Percentiles rank a stretch among this genome's conserved stretches.
phyloP scores from a whole-genome alignment of 2,888 invertebrate genomes.

The Thyatira batis region DNA sequence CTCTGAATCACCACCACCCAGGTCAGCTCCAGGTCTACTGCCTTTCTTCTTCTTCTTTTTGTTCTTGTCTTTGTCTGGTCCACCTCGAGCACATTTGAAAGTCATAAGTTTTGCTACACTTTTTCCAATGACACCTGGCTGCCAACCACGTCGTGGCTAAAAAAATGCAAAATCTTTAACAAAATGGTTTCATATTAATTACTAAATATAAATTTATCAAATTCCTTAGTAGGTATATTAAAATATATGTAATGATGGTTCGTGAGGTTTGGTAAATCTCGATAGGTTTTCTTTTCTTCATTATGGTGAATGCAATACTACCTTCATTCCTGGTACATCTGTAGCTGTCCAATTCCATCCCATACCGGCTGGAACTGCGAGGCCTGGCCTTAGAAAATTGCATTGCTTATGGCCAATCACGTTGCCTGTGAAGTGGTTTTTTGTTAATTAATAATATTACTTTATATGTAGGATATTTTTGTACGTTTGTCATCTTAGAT shows the following conservation, averaged over 20 bases:
- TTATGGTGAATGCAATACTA: constrained; percentile 24
- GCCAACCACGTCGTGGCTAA: constrained; percentile 79
- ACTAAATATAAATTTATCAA: no score
- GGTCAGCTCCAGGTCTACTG: constrained; percentile 37
- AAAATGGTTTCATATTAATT: no score
- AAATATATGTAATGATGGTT: no score
- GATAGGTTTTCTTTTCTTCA: not conserved
- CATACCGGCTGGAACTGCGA: constrained; percentile 84
- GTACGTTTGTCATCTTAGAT: not conserved
- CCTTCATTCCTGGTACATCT: constrained; percentile 68
- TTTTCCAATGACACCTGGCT: constrained; percentile 81
- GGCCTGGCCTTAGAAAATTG: constrained; percentile 62
- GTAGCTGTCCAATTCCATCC: constrained; percentile 85
- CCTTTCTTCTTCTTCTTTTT: constrained; percentile 67
- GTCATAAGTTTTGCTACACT: constrained; percentile 73
- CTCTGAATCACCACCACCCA: constrained; percentile 68
- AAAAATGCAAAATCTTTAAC: constrained; percentile 6
- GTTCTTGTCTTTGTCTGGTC: constrained; percentile 62
- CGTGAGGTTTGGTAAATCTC: no score
- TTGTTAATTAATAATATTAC: not conserved
- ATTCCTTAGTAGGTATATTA: no score
- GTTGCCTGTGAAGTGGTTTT: constrained; percentile 47
- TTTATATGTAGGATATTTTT: not conserved
- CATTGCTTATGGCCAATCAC: constrained; percentile 82
- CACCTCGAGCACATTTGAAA: constrained; percentile 65